Conservation (phyloP, 2,888 invertebrate genomes). For the Maniola hyperantus region DNA sequence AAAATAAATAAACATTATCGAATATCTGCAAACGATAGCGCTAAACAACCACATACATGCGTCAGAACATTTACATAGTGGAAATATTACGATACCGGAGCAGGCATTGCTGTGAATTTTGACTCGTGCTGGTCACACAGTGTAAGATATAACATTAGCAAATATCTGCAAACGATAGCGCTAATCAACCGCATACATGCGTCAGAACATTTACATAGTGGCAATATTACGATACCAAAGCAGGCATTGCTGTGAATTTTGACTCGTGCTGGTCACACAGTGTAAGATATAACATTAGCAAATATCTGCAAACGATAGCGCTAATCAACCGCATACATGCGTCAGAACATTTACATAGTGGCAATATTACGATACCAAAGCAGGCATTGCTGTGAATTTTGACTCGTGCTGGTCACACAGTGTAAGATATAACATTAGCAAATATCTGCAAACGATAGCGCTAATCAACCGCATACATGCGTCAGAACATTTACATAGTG, state of each 20-base stretch:
- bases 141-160: not conserved
- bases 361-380: conserved; percentile 8
- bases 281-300: not conserved
- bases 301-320: not conserved
- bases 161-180: not conserved
- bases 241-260: conserved; percentile 12
- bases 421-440: not conserved
- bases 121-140: not conserved
- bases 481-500: conserved; percentile 16
- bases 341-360: conserved; percentile 16
- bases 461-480: not conserved
- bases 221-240: conserved; percentile 8
- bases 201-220: conserved; percentile 16
- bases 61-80: conserved; percentile 16
- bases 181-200: not conserved
- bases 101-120: conserved; percentile 12
- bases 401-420: not conserved
- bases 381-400: conserved; percentile 12
- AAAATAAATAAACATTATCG: not conserved
- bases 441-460: not conserved
- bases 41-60: not conserved
- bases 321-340: not conserved
- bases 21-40: not conserved
- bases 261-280: not conserved
- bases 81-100: conserved; percentile 11